Conservation (phyloP, 1,140 invertebrate species). For the Colletes latitarsis region DNA sequence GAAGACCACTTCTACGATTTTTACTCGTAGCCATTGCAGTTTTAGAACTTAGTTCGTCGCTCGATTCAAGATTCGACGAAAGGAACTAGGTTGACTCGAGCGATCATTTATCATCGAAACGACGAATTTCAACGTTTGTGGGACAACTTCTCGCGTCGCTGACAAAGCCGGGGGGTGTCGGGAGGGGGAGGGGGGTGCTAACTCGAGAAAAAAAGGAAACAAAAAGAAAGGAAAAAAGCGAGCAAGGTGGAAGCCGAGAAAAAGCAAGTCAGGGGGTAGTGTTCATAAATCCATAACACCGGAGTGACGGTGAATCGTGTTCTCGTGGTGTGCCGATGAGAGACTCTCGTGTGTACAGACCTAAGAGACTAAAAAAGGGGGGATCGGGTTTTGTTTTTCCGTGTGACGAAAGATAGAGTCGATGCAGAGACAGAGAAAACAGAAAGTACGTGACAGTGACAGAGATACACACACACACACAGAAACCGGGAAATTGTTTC, state of each 20-base stretch:
- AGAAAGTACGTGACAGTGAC: background rate
- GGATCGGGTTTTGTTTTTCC: conserved; percentile 10
- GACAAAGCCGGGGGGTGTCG: background rate
- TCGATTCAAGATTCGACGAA: too few relatives aligned
- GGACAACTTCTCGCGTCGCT: background rate
- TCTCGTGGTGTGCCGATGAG: background rate
- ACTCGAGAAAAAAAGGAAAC: too few relatives aligned
- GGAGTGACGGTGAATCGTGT: conserved; percentile 43
- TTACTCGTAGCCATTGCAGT: too few relatives aligned
- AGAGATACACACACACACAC: background rate
- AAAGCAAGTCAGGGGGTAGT: conserved; percentile 60
- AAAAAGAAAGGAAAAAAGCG: background rate
- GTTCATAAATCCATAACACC: conserved; percentile 82
- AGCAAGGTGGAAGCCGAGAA: conserved; percentile 18
- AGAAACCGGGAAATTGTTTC: background rate
- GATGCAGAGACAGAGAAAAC: conserved; percentile 13
- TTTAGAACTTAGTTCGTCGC: too few relatives aligned
- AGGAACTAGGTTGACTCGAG: too few relatives aligned
- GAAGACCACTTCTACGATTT: too few relatives aligned
- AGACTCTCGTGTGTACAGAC: background rate
- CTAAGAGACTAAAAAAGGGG: background rate
- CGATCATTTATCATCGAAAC: too few relatives aligned
- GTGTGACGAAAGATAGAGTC: conserved; percentile 7
- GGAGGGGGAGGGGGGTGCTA: too few relatives aligned
- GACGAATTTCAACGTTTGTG: too few relatives aligned